These are phyloP conservation scores for Siniperca undulata DNA, from an alignment of 2,797 vertebrate species.

Conservation along the genomic window DNA sequence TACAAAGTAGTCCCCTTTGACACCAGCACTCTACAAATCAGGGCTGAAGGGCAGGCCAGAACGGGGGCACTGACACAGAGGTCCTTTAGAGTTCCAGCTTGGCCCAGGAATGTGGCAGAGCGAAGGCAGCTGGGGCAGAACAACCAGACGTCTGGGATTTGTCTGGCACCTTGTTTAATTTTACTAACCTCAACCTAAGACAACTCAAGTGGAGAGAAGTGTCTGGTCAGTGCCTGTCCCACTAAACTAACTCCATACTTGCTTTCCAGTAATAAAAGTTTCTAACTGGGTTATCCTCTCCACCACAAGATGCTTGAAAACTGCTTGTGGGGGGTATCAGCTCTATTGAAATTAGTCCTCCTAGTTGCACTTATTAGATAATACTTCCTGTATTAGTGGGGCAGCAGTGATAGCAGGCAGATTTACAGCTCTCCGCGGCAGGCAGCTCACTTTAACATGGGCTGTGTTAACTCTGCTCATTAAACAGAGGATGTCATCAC, in stretches of 20 bases:
- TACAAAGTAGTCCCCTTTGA: slow-evolving; percentile 88
- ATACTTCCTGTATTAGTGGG: slow-evolving; percentile 87
- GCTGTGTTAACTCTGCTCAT: slow-evolving; percentile 90
- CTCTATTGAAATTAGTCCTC: slow-evolving; percentile 79
- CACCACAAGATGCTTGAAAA: slow-evolving; percentile 12
- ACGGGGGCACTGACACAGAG: slow-evolving; percentile 77
- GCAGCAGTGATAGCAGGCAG: slow-evolving; percentile 80
- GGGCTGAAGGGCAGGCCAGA: slow-evolving; percentile 76
- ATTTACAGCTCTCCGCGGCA: slow-evolving; percentile 88
- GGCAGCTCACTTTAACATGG: slow-evolving; percentile 85
- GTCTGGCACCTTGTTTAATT: slow-evolving; percentile 75
- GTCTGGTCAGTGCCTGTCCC: slow-evolving; percentile 49
- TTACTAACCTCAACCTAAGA: slow-evolving; percentile 66
- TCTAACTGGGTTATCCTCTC: slow-evolving; percentile 54
- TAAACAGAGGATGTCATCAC: slow-evolving; percentile 97
- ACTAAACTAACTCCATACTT: slow-evolving; percentile 41
- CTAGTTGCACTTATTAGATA: slow-evolving; percentile 85
- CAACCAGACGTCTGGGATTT: slow-evolving; percentile 81
- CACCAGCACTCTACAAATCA: slow-evolving; percentile 88
- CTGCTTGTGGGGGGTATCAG: slow-evolving; percentile 67
- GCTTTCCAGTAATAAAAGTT: slow-evolving; percentile 48
- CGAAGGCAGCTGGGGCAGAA: slow-evolving; percentile 66
- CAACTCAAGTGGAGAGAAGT: slow-evolving; percentile 48
- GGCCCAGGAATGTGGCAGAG: slow-evolving; percentile 78
- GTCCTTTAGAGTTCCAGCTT: slow-evolving; percentile 75